Conservation (phyloP, 2,888 invertebrate species). For the Agonopterix alstromeriana region DNA sequence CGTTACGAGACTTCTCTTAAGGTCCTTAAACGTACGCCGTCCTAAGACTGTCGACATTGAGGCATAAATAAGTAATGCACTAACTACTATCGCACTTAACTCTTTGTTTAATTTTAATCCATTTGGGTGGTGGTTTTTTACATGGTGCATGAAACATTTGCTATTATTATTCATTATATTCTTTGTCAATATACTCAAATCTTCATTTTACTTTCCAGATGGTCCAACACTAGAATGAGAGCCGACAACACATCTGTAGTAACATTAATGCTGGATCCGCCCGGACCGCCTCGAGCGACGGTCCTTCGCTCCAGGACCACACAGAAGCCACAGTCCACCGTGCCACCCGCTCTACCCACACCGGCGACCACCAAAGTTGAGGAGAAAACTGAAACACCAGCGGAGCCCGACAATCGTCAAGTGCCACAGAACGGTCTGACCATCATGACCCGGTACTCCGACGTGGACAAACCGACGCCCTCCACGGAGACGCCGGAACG, state of each 20-base stretch:
- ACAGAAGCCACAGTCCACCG: constrained; percentile 22
- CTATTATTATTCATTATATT: not conserved
- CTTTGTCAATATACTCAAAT: constrained; percentile 1
- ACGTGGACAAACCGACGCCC: constrained; percentile 38
- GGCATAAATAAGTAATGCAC: no score
- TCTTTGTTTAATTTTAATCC: no score
- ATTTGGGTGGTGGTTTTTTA: no score
- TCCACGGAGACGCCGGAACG: constrained; percentile 24
- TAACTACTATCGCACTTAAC: no score
- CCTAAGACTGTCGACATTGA: no score
- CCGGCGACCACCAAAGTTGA: constrained; percentile 12
- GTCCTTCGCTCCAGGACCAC: constrained; percentile 66
- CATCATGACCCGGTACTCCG: constrained; percentile 68
- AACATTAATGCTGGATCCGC: constrained; percentile 92
- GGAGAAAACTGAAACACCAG: constrained; percentile 8
- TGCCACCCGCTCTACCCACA: constrained; percentile 17
- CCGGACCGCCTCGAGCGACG: constrained; percentile 85
- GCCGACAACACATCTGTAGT: constrained; percentile 98
- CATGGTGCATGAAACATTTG: no score
- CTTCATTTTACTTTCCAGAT: constrained; percentile 54
- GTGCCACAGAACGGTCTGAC: constrained; percentile 65
- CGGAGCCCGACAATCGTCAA: constrained; percentile 17
- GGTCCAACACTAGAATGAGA: constrained; percentile 90
- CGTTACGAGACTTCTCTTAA: no score
- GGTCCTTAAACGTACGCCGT: no score